Evolutionary conservation across 2,888 invertebrate genomes (phyloP).

Genomic region (Agrochola lychnidis): DNA sequence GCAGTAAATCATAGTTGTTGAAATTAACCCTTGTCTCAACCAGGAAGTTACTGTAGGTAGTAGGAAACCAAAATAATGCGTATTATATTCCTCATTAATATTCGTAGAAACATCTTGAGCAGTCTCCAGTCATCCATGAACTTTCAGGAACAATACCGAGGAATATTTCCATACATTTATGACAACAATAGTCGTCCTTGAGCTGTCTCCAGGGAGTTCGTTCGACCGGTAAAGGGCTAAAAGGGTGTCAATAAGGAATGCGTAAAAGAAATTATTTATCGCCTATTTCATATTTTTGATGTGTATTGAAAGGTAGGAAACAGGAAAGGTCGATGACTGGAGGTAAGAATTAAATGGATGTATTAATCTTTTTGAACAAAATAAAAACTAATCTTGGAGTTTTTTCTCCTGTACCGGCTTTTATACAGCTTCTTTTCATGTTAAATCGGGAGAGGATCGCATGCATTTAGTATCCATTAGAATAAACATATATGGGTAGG

Average conservation of each 20-base stretch:
- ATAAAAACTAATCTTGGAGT: too few species aligned
- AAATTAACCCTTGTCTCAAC: too few species aligned
- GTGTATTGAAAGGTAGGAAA: slow-evolving; percentile 11
- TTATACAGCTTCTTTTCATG: too few species aligned
- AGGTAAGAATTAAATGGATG: neutral
- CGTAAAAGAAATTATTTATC: slow-evolving; percentile 49
- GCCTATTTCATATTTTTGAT: slow-evolving; percentile 35
- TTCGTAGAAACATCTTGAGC: neutral
- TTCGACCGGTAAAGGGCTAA: slow-evolving; percentile 46
- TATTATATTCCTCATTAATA: slow-evolving; percentile 33
- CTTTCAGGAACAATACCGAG: slow-evolving; percentile 28
- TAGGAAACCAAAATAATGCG: neutral
- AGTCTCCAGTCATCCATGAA: slow-evolving; percentile 17
- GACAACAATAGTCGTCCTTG: slow-evolving; percentile 51
- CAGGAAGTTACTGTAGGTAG: neutral
- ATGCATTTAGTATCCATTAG: neutral
- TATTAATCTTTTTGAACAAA: slow-evolving; percentile 5
- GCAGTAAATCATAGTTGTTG: too few species aligned
- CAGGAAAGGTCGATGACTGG: neutral
- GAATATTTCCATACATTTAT: slow-evolving; percentile 46
- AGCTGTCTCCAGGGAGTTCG: slow-evolving; percentile 20
- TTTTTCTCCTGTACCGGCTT: too few species aligned
- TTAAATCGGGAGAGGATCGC: neutral
- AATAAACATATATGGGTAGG: neutral
- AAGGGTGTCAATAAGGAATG: slow-evolving; percentile 62